Evolutionary conservation across 2,888 invertebrate genomes (phyloP).

Genomic region (Cheiracanthium punctorium): DNA sequence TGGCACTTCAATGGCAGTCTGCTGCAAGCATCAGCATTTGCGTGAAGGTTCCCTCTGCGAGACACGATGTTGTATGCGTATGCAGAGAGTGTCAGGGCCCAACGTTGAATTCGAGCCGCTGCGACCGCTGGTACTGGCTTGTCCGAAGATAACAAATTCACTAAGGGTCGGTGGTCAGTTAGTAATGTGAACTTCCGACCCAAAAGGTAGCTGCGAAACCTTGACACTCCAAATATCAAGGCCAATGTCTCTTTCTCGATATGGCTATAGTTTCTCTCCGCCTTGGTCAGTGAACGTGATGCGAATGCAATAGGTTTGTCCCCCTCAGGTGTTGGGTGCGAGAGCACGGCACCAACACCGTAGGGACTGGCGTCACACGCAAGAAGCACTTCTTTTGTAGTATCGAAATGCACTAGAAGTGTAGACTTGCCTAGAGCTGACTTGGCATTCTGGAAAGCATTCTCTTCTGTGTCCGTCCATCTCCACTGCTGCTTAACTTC

Average conservation of each 20-base stretch:
- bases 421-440: slow-evolving; percentile 58
- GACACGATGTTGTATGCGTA: too few species aligned
- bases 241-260: background rate
- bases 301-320: slow-evolving; percentile 74
- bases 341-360: slow-evolving; percentile 72
- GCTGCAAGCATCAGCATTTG: too few species aligned
- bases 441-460: slow-evolving; percentile 72
- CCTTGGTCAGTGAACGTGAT: slow-evolving; percentile 69
- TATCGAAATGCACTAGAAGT: slow-evolving; percentile 73
- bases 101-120: too few species aligned
- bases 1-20: too few species aligned
- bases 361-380: slow-evolving; percentile 76
- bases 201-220: background rate
- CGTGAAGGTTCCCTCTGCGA: too few species aligned
- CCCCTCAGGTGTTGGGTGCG: slow-evolving; percentile 74
- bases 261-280: slow-evolving; percentile 62
- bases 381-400: slow-evolving; percentile 73
- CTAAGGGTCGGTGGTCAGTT: slow-evolving; percentile 77
- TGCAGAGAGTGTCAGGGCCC: too few species aligned
- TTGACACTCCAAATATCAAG: background rate
- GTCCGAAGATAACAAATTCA: slow-evolving; percentile 26
- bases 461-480: slow-evolving; percentile 51
- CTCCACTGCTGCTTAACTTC: slow-evolving; percentile 70
- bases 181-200: slow-evolving; percentile 74
- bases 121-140: too few species aligned